Evolutionary conservation across 2,797 vertebrate species (phyloP), one percentile per base, ranked within the genome.

Genomic region (Lithobates sylvaticus): DNA sequence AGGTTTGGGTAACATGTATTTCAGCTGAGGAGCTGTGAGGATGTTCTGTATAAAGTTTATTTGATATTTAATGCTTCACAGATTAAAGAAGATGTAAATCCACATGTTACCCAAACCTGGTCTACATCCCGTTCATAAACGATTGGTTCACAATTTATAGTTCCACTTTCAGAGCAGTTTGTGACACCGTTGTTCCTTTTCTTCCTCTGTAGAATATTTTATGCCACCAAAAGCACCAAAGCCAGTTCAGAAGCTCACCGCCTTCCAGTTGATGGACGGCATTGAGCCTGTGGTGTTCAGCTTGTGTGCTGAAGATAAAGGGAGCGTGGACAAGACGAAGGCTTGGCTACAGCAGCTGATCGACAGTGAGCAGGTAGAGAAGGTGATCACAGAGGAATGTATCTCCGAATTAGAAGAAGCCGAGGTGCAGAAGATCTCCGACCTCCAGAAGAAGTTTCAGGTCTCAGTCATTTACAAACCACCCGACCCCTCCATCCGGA

Each of bases 291-390:
- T 90, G 7, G 88, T 79, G 1, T 97, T 99, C 90, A 93, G 96
- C 47, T 93, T 98, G 61, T 98, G 97, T 47, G 96, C 97, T 12
- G 87, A 92, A 73, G 93, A 91, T 10, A 84, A 82, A 75, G 0
- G 58, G 12, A 42, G 3, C 0, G 91, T 98, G 27, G 85, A 95
- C 42, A 2, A 1, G 0, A 78, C 95, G 2, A 92, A 95, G 83
- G 69, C 81, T 13, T 95, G 93, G 93, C 84, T 98, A 68, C 87
- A 88, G 8, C 0, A 94, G 0, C 84, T 93, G 29, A 93, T 98
- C 85, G 70, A 79, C 36, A 84, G 91, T 0, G 96, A 98, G 81
- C 95, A 96, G 70, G 2, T 18, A 0, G 32, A 89, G 78, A 72
- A n/a, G 0, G 0, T 0, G 34, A 94, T 95, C 85, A 5, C 0